phyloP scores from a whole-genome alignment of 2,797 vertebrate species.

The Caiman crocodilus region DNA sequence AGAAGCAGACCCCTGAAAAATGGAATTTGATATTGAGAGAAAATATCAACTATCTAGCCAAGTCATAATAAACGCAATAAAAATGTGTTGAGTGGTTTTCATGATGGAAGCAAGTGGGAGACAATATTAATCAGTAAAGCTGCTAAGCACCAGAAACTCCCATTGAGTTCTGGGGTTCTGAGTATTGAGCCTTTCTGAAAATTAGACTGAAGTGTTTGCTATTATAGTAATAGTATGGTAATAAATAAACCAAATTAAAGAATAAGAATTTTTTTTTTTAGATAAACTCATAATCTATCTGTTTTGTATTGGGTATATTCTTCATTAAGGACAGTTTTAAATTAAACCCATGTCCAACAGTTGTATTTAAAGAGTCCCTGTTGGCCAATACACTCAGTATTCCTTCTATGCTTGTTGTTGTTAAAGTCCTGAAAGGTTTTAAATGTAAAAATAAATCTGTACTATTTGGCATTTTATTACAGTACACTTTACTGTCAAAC shows the following conservation, averaged over 20 bases:
- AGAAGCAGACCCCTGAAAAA: conserved; percentile 16
- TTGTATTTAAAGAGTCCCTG: neutral
- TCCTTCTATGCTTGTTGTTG: neutral
- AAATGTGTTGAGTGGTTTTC: neutral
- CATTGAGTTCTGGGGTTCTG: neutral
- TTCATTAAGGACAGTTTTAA: neutral
- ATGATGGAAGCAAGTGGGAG: neutral
- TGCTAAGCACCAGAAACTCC: neutral
- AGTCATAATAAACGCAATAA: neutral
- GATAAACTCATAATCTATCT: neutral
- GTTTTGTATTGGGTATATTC: neutral
- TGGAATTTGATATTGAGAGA: conserved; percentile 30
- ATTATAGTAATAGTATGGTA: neutral
- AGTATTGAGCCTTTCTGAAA: neutral
- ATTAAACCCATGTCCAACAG: neutral
- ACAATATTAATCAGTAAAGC: neutral
- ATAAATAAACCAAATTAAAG: neutral
- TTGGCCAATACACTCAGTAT: neutral
- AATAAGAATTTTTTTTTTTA: neutral
- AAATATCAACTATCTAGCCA: conserved; percentile 2
- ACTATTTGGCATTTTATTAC: neutral
- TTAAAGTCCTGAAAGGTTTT: neutral
- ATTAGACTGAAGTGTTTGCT: neutral
- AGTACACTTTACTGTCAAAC: neutral
- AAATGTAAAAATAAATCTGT: neutral